Percentiles rank a stretch among this genome's conserved stretches.
Evolutionary conservation across 2,888 invertebrate species (phyloP).

Genomic region (Cactoblastis cactorum): DNA sequence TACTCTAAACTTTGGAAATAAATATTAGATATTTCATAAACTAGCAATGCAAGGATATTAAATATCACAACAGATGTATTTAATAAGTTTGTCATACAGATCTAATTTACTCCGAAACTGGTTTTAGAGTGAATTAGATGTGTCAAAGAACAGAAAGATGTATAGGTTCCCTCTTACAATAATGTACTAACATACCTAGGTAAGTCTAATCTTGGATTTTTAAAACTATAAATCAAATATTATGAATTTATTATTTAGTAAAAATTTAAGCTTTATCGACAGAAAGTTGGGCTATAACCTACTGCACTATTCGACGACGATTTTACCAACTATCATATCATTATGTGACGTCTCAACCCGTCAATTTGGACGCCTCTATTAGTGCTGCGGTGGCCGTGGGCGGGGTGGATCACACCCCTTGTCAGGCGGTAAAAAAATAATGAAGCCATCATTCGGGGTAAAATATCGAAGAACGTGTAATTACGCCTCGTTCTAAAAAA

Average conservation of each 20-base stretch:
- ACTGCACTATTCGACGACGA: constrained; percentile 27
- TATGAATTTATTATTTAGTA: not conserved
- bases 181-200: no score
- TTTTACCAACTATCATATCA: constrained; percentile 22
- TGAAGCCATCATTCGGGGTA: constrained; percentile 43
- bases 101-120: no score
- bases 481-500: constrained; percentile 23
- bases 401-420: constrained; percentile 35
- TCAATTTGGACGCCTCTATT: constrained; percentile 63
- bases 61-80: no score
- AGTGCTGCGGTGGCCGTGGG: constrained; percentile 52
- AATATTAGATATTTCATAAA: no score
- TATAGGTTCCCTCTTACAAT: no score
- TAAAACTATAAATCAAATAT: no score
- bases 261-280: not conserved
- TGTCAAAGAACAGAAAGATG: no score
- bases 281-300: constrained; percentile 14
- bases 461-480: constrained; percentile 28
- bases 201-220: no score
- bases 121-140: no score
- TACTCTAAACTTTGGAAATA: no score
- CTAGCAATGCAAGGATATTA: no score
- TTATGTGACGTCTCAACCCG: constrained; percentile 39
- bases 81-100: no score
- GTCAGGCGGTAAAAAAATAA: constrained; percentile 50